Evolutionary conservation across 2,797 vertebrate genomes (phyloP).

Genomic region (Esox masquinongy): DNA sequence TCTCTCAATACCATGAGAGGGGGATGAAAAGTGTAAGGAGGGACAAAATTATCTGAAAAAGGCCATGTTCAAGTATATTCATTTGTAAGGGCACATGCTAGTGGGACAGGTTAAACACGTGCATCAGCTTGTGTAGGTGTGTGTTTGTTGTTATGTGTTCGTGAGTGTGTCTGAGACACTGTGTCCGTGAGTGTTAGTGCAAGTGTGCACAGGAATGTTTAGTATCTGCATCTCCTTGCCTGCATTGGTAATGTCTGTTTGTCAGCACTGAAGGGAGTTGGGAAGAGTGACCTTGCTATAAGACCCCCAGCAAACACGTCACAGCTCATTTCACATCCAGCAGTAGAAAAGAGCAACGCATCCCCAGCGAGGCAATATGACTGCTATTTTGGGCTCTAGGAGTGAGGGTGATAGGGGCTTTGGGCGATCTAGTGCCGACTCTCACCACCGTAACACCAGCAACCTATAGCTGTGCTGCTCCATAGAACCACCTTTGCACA

Average conservation of each 20-base stretch:
- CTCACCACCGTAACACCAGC: conserved; percentile 21
- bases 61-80: not conserved
- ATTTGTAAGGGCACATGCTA: not conserved
- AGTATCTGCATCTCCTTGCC: conserved; percentile 37
- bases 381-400: conserved; percentile 52
- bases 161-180: conserved; percentile 3
- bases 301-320: conserved; percentile 54
- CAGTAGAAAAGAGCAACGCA: conserved; percentile 46
- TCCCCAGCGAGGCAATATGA: conserved; percentile 36
- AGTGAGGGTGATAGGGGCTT: not conserved
- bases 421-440: conserved; percentile 21
- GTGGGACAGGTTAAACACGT: not conserved
- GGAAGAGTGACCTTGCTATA: conserved; percentile 59
- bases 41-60: conserved; percentile 38
- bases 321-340: conserved; percentile 55
- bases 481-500: no score
- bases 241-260: conserved; percentile 37
- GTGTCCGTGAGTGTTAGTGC: conserved; percentile 3
- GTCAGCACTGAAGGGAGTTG: conserved; percentile 49
- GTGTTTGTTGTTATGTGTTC: not conserved
- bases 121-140: not conserved
- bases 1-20: conserved; percentile 54
- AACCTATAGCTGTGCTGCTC: not conserved
- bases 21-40: conserved; percentile 41
- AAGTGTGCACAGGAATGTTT: conserved; percentile 11